Conservation (phyloP, 2,797 vertebrate genomes). For the Lepus townsendii region DNA sequence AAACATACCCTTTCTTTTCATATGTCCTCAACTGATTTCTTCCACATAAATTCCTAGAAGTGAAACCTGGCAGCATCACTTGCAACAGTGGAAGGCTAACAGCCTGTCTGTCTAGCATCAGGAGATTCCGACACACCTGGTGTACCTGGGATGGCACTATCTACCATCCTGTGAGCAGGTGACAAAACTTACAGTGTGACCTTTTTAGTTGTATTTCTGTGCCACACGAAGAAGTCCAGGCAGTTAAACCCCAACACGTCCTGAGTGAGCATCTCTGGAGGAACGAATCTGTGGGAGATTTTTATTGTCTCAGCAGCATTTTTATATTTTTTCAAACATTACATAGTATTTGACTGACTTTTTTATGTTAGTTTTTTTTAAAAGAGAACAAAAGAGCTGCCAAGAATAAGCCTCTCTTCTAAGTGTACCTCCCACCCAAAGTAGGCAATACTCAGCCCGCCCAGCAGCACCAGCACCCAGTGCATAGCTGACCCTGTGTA, state of each 20-base stretch:
- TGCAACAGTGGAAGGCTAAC: background rate
- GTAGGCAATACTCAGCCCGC: background rate
- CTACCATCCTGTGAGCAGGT: too few species aligned
- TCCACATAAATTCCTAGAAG: background rate
- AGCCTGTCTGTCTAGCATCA: background rate
- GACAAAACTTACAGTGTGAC: background rate
- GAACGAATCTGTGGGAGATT: background rate
- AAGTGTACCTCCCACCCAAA: background rate
- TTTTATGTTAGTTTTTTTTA: background rate
- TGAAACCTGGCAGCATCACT: background rate
- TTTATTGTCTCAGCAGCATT: background rate
- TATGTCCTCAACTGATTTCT: background rate
- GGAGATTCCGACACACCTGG: background rate
- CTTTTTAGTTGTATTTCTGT: background rate
- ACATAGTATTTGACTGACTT: background rate
- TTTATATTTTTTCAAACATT: conserved; percentile 2
- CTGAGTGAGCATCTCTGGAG: background rate
- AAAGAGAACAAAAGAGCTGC: background rate
- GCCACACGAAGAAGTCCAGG: background rate
- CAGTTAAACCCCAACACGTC: background rate
- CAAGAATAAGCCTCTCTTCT: background rate
- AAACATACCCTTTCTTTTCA: background rate
- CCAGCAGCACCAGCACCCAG: background rate
- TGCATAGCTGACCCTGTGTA: background rate
- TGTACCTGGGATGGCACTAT: too few species aligned